Evolutionary conservation across 2,888 invertebrate species (phyloP).

Genomic region (Zelleria hepariella): DNA sequence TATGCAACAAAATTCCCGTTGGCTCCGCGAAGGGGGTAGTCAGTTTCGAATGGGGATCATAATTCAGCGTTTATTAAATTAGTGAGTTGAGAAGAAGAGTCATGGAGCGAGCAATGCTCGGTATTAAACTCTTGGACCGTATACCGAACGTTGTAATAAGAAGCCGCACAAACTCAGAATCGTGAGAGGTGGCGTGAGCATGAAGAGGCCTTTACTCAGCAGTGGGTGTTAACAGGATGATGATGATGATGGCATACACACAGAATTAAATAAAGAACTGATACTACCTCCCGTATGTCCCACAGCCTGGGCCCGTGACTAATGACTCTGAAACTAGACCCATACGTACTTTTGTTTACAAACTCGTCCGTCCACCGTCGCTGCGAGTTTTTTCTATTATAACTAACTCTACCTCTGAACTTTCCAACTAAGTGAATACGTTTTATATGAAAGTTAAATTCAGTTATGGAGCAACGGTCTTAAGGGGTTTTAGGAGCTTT

Average conservation of each 20-base stretch:
- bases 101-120: too few relatives aligned
- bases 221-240: too few relatives aligned
- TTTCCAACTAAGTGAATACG: neutral
- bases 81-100: neutral
- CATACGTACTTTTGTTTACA: constrained; percentile 1
- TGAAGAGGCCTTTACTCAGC: too few relatives aligned
- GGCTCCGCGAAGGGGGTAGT: too few relatives aligned
- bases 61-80: neutral
- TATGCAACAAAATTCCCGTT: too few relatives aligned
- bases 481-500: neutral
- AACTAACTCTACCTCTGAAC: neutral
- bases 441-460: neutral
- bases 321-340: constrained; percentile 3
- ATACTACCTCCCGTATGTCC: neutral
- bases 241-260: too few relatives aligned
- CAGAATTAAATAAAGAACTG: neutral
- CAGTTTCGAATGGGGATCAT: too few relatives aligned
- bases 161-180: too few relatives aligned
- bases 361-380: neutral
- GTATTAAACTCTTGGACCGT: too few relatives aligned
- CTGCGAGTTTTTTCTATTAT: neutral
- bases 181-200: too few relatives aligned
- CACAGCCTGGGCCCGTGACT: neutral
- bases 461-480: neutral
- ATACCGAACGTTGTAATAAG: too few relatives aligned